Base-by-base conservation (phyloP, 2,888 invertebrate species). In the Formica aserva region DNA sequence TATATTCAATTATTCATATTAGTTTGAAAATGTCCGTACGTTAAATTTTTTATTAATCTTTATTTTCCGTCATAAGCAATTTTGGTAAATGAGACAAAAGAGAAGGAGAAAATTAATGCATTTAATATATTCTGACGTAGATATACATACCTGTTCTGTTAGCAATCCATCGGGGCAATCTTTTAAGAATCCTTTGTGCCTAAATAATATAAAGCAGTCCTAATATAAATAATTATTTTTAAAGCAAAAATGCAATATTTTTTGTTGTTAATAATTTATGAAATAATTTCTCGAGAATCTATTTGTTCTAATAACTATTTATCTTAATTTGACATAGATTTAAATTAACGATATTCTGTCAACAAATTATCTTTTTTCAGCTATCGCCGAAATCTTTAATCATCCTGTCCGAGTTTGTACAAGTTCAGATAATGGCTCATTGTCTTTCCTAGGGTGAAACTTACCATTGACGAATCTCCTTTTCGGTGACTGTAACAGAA, bases 171-270 rank as follows among this genome's bases (percentile, higher is more conserved):
- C 98, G 83, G 99, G 99, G 95, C 99, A 99, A 95, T 99, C 99
- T 96, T 99, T 98, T 91, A 98, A 96, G 95, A 99, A 99, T 94
- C 98, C 99, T 96, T 99, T 99, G 96, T 98, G 98, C 98, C 98
- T 98, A 96, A 85, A 82, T 83, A 83, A 83, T 85, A 80, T 85
- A 69, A 57, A 55, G 15, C 29, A 22, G 18, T 26, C 11, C 3
- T 18, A 26, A 26, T 48, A 26, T 77, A 66, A 66, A 15, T 62
- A 62, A 41, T 62, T 76, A 48, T 60, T 5, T 41, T 1, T 18
- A 8, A 72, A 57, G 15, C 32, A 41, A 8, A 66, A 22, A 18
- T 41, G 41, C 9, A 65, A 13, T 52, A n/a, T 45, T 55, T 41
- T 35, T 9, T 15, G 22, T 22, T 2, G 9, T 72, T 38, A 76